Conservation (phyloP, 1,140 invertebrate genomes). For the Oreohelix idahoensis region DNA sequence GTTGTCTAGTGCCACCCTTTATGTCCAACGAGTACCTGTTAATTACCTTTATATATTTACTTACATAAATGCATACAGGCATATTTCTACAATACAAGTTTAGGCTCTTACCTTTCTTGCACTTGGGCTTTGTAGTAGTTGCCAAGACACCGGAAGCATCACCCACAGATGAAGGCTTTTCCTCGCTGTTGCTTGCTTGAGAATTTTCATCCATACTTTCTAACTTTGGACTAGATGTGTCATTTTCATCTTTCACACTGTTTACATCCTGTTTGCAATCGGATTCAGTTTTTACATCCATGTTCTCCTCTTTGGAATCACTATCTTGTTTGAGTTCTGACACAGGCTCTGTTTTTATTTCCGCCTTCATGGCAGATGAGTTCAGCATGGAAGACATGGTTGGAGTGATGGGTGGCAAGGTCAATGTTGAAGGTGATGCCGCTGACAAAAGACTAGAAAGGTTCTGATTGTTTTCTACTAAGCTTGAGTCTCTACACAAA, state of each 20-base stretch:
- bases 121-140: slow-evolving; percentile 8
- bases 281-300: slow-evolving; percentile 42
- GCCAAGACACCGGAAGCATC: slow-evolving; percentile 19
- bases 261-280: slow-evolving; percentile 57
- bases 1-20: too few species aligned
- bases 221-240: slow-evolving; percentile 46
- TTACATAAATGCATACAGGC: too few species aligned
- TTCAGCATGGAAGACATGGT: slow-evolving; percentile 32
- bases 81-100: too few species aligned
- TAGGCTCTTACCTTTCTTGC: slow-evolving; percentile 32
- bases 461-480: slow-evolving; percentile 45
- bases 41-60: too few species aligned
- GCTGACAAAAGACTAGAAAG: slow-evolving; percentile 51
- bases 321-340: slow-evolving; percentile 43
- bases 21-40: too few species aligned
- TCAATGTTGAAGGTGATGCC: slow-evolving; percentile 42
- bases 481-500: not conserved
- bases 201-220: slow-evolving; percentile 46
- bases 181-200: slow-evolving; percentile 46
- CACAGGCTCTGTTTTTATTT: slow-evolving; percentile 32
- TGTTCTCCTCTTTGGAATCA: slow-evolving; percentile 58
- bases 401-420: slow-evolving; percentile 11
- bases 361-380: not conserved
- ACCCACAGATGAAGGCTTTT: slow-evolving; percentile 30
- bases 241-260: slow-evolving; percentile 44